phyloP scores from a whole-genome alignment of 2,113 vertebrate genomes.

The Galeopterus variegatus region DNA sequence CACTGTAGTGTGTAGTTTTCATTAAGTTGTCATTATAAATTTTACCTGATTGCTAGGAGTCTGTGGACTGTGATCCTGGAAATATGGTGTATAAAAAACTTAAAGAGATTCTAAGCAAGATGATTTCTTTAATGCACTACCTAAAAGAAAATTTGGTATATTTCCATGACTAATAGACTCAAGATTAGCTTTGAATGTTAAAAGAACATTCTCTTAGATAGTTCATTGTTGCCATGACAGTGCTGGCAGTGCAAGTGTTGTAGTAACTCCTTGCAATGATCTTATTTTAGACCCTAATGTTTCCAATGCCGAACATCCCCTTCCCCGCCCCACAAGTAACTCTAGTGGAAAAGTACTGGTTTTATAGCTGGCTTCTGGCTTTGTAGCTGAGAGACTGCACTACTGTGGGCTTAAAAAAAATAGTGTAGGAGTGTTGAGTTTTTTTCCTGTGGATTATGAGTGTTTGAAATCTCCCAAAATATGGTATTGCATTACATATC shows the following conservation, averaged over 20 bases:
- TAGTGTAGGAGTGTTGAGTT: slow-evolving; percentile 84
- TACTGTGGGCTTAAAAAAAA: slow-evolving; percentile 86
- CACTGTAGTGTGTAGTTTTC: slow-evolving; percentile 40
- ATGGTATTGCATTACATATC: slow-evolving; percentile 85
- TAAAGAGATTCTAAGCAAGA: slow-evolving; percentile 65
- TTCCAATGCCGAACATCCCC: slow-evolving; percentile 77
- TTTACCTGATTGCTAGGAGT: slow-evolving; percentile 15
- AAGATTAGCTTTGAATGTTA: slow-evolving; percentile 78
- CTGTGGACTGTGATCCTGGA: slow-evolving; percentile 25
- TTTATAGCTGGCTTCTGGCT: slow-evolving; percentile 77
- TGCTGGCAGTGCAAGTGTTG: slow-evolving; percentile 79
- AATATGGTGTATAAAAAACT: slow-evolving; percentile 30
- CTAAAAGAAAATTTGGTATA: slow-evolving; percentile 77
- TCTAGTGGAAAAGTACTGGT: slow-evolving; percentile 79
- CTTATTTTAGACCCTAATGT: slow-evolving; percentile 85
- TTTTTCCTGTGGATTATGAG: slow-evolving; percentile 86
- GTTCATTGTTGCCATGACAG: slow-evolving; percentile 84
- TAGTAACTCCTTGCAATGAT: slow-evolving; percentile 81
- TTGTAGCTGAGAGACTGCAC: slow-evolving; percentile 82
- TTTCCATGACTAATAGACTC: slow-evolving; percentile 77
- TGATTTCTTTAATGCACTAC: slow-evolving; percentile 61
- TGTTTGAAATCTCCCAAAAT: slow-evolving; percentile 88
- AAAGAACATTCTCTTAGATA: slow-evolving; percentile 77
- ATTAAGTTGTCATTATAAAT: slow-evolving; percentile 51
- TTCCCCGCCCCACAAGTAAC: slow-evolving; percentile 70